Percentiles rank a stretch among this genome's conserved stretches.
Conservation (phyloP, 2,797 vertebrate genomes). For the Phaenicophaeus curvirostris region DNA sequence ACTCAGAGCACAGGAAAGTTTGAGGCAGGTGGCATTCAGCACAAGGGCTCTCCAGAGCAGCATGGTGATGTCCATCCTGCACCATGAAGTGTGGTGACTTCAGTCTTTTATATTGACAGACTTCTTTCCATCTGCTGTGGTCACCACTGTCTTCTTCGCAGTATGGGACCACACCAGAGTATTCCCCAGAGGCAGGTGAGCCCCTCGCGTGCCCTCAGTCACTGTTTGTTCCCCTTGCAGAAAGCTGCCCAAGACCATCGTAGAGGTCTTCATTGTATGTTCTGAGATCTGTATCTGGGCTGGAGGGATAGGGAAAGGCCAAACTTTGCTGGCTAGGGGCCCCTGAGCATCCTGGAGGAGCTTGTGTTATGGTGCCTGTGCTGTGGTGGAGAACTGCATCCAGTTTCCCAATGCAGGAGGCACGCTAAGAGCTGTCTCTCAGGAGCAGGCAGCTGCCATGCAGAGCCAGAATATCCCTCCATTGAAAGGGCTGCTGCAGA, state of each 20-base stretch:
- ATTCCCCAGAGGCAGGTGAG: not conserved
- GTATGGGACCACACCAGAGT: not conserved
- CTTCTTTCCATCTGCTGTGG: no score
- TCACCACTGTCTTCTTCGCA: not conserved
- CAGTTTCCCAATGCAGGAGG: rapidly evolving
- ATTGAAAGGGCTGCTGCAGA: not conserved
- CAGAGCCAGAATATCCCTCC: rapidly evolving
- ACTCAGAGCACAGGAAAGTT: not conserved
- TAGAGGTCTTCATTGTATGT: not conserved
- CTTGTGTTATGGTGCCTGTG: rapidly evolving
- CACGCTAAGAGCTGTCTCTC: rapidly evolving
- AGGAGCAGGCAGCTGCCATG: not conserved
- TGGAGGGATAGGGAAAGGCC: not conserved
- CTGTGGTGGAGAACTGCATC: not conserved
- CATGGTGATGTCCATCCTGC: rapidly evolving
- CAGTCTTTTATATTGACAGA: not conserved
- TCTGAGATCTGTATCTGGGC: not conserved
- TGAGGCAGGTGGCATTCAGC: not conserved
- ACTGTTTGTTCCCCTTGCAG: not conserved
- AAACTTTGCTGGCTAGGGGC: not conserved
- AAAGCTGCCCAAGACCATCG: not conserved
- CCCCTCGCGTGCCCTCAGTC: rapidly evolving
- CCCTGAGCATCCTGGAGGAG: not conserved
- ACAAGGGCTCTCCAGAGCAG: rapidly evolving
- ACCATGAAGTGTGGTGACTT: rapidly evolving